phyloP scores from a whole-genome alignment of 2,797 vertebrate genomes.

The Natrix natrix region DNA sequence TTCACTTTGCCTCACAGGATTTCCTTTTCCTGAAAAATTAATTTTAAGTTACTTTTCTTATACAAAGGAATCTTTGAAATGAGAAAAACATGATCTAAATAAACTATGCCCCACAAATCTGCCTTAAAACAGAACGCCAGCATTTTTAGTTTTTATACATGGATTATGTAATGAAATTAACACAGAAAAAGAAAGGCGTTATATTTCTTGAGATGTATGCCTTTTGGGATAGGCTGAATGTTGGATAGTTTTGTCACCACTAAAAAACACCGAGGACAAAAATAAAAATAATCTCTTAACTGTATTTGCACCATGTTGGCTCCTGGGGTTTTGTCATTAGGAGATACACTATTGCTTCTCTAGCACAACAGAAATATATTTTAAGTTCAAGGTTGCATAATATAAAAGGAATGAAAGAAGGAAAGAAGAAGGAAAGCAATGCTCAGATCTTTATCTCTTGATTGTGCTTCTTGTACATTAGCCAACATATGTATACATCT shows the following conservation, averaged over 20 bases:
- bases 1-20: not conserved
- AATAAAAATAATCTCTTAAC: not conserved
- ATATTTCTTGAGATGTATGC: not conserved
- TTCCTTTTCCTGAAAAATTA: conserved; percentile 4
- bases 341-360: not conserved
- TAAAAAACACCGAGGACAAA: not conserved
- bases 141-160: not conserved
- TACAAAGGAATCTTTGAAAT: not conserved
- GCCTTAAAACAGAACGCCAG: not conserved
- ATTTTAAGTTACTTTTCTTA: not conserved
- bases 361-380: not conserved
- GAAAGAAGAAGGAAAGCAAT: not conserved
- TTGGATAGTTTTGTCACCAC: not conserved
- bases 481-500: not conserved
- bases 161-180: not conserved
- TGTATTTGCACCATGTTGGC: not conserved
- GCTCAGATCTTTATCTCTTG: not conserved
- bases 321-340: not conserved
- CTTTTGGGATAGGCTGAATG: not conserved
- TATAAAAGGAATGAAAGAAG: not conserved
- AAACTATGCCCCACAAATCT: not conserved
- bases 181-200: not conserved
- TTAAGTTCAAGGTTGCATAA: conserved; percentile 4
- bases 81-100: not conserved
- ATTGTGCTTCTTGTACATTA: conserved; percentile 29